These are phyloP conservation scores for Drosophila obscura DNA, from an alignment of 1,140 invertebrate genomes.

Conservation along the genomic window DNA sequence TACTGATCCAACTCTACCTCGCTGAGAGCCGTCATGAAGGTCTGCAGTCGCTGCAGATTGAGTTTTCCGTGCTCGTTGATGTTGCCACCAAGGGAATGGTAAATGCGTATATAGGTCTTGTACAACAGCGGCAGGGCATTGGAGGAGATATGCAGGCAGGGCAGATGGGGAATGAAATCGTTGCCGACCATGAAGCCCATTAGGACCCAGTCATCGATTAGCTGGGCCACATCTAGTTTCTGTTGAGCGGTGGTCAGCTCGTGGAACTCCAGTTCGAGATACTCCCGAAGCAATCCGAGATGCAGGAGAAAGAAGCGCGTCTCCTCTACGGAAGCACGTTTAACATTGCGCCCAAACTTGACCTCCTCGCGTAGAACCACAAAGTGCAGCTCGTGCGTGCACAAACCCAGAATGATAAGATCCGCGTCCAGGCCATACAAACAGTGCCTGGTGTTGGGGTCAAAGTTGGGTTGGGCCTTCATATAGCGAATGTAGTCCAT, in stretches of 20 bases:
- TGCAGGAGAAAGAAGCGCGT: conserved; percentile 97
- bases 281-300: conserved; percentile 95
- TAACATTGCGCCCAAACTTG: conserved; percentile 88
- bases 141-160: conserved; percentile 95
- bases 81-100: conserved; percentile 95
- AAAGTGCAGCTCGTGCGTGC: conserved; percentile 97
- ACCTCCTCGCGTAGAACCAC: conserved; percentile 95
- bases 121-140: conserved; percentile 95
- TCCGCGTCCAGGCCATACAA: conserved; percentile 98
- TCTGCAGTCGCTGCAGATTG: conserved; percentile 93
- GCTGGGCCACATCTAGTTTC: conserved; percentile 91
- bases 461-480: conserved; percentile 91
- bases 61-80: conserved; percentile 95
- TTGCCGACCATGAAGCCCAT: conserved; percentile 99
- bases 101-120: conserved; percentile 93
- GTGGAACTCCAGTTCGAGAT: conserved; percentile 96
- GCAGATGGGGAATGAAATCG: conserved; percentile 98
- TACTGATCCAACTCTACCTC: conserved; percentile 94
- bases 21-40: conserved; percentile 91
- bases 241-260: conserved; percentile 88
- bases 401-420: conserved; percentile 96
- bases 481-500: conserved; percentile 98
- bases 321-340: conserved; percentile 90
- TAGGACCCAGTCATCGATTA: conserved; percentile 91
- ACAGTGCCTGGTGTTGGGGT: conserved; percentile 96